phyloP scores from a whole-genome alignment of 2,888 invertebrate genomes.

The Cerceris ruficornis region DNA sequence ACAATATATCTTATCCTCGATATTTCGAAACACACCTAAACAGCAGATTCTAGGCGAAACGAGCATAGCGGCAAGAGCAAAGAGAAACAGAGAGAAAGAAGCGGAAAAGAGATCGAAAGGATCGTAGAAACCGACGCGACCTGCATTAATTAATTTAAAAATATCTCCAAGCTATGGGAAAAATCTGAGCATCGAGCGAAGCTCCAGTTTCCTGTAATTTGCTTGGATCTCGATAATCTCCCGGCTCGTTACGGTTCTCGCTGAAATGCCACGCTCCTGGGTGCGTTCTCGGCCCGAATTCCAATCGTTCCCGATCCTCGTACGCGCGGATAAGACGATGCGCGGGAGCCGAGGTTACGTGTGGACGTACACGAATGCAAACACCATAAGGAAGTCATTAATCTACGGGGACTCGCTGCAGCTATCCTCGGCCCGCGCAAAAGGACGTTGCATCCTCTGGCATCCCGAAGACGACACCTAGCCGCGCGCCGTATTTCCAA shows the following conservation, averaged over 20 bases:
- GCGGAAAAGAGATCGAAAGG: too few relatives aligned
- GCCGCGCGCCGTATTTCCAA: slow-evolving; percentile 21
- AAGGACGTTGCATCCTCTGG: slow-evolving; percentile 37
- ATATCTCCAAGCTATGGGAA: too few relatives aligned
- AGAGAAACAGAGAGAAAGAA: too few relatives aligned
- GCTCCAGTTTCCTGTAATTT: too few relatives aligned
- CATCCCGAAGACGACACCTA: slow-evolving; percentile 22
- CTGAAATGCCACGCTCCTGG: slow-evolving; percentile 11
- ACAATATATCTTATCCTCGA: too few relatives aligned
- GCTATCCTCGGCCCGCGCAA: slow-evolving; percentile 56
- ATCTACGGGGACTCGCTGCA: slow-evolving; percentile 43
- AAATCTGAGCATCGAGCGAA: too few relatives aligned
- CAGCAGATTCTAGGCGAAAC: too few relatives aligned
- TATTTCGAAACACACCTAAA: too few relatives aligned
- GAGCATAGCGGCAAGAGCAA: too few relatives aligned
- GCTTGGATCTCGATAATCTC: too few relatives aligned
- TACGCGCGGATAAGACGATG: background rate
- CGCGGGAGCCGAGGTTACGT: slow-evolving; percentile 12
- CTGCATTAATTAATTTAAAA: too few relatives aligned
- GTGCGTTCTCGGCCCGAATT: slow-evolving; percentile 35
- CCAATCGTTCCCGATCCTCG: slow-evolving; percentile 33
- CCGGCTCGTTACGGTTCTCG: background rate
- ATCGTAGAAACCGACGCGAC: too few relatives aligned
- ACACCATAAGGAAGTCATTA: slow-evolving; percentile 60
- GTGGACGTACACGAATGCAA: slow-evolving; percentile 28